Evolutionary conservation across 2,888 invertebrate species (phyloP), one percentile per base, ranked within the genome.

Genomic region (Pristionchus mayeri): DNA sequence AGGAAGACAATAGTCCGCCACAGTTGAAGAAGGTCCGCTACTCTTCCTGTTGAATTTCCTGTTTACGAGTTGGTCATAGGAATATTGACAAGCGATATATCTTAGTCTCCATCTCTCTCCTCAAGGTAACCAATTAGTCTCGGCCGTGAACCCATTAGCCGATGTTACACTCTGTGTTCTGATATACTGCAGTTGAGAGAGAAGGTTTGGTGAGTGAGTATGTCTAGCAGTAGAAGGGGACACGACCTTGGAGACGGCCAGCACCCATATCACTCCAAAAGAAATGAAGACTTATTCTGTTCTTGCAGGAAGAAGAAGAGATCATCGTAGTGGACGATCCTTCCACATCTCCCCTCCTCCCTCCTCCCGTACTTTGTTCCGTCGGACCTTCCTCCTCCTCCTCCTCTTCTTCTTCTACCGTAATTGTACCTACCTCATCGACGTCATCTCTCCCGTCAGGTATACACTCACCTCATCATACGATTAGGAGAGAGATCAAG

Each of bases 21-120:
- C 79, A 79, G 30, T n/a, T 79, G 79, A 79, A 54, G 37, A 79
- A 79, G 79, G 79, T 79, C 4, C 54, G 79, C 30, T 27, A 30
- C 9, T 11, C 9, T 11, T 24, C 24, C 24, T 4, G 24, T 3
- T 6, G 24, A 13, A 52, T n/a, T n/a, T n/a, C 13, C 9, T 60
- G 60, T 60, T 60, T 60, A 60, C 60, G 16, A 60, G 24, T 4
- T 30, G 11, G 13, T 60, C 60, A 30, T 60, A 60, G 60, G 13
- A n/a, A n/a, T n/a, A 54, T 54, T 54, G 54, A 11, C 52, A 16
- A n/a, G n/a, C n/a, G n/a, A n/a, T n/a, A n/a, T n/a, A n/a, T n/a
- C 13, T 44, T 44, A 44, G 7, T 13, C 44, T 6, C 44, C 44
- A 44, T 44, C n/a, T n/a, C n/a, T n/a, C n/a, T n/a, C 13, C 30